Percentiles rank a stretch among this genome's conserved stretches.
Conservation (phyloP, 2,888 invertebrate genomes). For the Thymelicus sylvestris region DNA sequence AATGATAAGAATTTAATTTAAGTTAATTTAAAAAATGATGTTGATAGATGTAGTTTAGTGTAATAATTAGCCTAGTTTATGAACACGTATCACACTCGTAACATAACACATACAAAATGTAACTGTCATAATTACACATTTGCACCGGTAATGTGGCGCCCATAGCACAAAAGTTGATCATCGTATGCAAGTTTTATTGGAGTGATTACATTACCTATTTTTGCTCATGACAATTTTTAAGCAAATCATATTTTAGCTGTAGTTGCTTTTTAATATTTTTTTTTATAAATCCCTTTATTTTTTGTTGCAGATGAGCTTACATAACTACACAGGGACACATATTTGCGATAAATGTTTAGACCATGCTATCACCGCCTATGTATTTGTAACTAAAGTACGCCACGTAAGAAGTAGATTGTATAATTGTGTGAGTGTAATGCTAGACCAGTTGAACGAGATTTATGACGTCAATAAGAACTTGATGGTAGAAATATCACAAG, state of each 20-base stretch:
- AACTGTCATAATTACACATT: too few species aligned
- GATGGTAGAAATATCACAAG: slow-evolving; percentile 66
- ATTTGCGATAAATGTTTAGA: slow-evolving; percentile 73
- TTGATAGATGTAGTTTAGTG: too few species aligned
- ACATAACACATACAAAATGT: too few species aligned
- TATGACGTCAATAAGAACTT: slow-evolving; percentile 54
- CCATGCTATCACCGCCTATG: slow-evolving; percentile 64
- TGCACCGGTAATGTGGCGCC: too few species aligned
- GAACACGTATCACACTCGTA: too few species aligned
- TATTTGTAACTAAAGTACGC: slow-evolving; percentile 62
- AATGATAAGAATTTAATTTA: too few species aligned
- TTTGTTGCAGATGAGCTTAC: slow-evolving; percentile 71
- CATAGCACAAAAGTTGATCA: too few species aligned
- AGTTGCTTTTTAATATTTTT: slow-evolving; percentile 40
- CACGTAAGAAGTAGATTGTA: slow-evolving; percentile 63
- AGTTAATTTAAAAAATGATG: too few species aligned
- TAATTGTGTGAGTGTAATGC: slow-evolving; percentile 62
- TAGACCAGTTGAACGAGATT: slow-evolving; percentile 56
- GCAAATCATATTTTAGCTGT: background rate
- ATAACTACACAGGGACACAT: slow-evolving; percentile 67
- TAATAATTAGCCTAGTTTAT: too few species aligned
- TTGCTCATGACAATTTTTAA: background rate
- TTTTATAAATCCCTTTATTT: slow-evolving; percentile 46
- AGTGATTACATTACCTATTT: background rate
- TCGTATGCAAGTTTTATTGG: too few species aligned